These are phyloP conservation scores for Cephus runcator DNA, from an alignment of 2,888 invertebrate genomes.

Conservation along the genomic window DNA sequence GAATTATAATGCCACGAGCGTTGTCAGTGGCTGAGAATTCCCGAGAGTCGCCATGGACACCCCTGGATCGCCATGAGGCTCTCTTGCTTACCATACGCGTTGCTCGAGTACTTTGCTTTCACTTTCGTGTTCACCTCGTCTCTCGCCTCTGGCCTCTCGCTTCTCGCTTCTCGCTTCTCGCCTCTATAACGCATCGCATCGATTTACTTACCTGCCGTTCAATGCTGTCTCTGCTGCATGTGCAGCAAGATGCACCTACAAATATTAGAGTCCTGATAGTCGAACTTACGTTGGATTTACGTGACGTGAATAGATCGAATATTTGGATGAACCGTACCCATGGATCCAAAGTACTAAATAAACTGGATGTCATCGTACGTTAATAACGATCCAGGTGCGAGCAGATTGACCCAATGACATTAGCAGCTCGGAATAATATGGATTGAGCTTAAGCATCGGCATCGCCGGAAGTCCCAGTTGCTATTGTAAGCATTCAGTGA, in stretches of 20 bases:
- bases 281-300: background rate
- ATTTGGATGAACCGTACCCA: background rate
- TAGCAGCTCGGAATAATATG: background rate
- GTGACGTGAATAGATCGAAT: background rate
- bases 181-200: conserved; percentile 18
- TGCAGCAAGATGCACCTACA: background rate
- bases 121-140: conserved; percentile 31
- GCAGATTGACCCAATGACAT: background rate
- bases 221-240: background rate
- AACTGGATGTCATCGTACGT: background rate
- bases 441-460: too few relatives aligned
- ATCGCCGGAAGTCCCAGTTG: background rate
- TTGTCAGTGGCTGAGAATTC: background rate
- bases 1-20: background rate
- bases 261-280: background rate
- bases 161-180: conserved; percentile 9
- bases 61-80: conserved; percentile 4
- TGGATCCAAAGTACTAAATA: background rate
- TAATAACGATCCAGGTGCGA: background rate
- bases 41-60: background rate
- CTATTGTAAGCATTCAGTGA: background rate
- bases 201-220: conserved; percentile 1
- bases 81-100: conserved; percentile 8
- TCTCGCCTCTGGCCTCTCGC: conserved; percentile 24
- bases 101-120: conserved; percentile 33